Percentiles rank a stretch among this genome's conserved stretches.
These are phyloP conservation scores for Dicaeum eximium DNA, from an alignment of 2,113 vertebrate genomes.

Conservation along the genomic window DNA sequence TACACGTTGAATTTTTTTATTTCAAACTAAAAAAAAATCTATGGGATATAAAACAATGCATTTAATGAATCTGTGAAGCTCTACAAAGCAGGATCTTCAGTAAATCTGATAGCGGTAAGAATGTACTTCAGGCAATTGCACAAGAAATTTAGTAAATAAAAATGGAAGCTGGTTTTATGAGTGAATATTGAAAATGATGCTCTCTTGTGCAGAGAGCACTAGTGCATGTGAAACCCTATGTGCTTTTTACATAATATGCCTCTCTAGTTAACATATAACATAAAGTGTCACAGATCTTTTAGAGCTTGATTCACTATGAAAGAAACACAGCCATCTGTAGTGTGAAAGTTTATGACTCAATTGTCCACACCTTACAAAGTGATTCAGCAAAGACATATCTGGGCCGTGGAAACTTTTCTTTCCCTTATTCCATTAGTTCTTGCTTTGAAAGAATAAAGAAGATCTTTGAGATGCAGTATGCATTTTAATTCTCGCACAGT, in stretches of 20 bases:
- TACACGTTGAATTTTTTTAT: neutral
- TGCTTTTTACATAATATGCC: constrained; percentile 65
- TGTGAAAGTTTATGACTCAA: constrained; percentile 11
- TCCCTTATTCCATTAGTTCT: neutral
- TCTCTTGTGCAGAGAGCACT: constrained; percentile 58
- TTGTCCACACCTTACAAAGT: constrained; percentile 38
- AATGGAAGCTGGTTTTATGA: constrained; percentile 23
- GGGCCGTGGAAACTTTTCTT: constrained; percentile 30
- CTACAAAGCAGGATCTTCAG: neutral
- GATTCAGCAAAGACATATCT: constrained; percentile 49
- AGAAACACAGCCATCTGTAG: constrained; percentile 34
- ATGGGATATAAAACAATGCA: neutral
- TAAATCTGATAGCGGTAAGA: neutral
- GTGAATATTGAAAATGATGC: constrained; percentile 52
- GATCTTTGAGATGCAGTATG: neutral
- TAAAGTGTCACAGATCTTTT: constrained; percentile 59
- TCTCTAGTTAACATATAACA: constrained; percentile 63
- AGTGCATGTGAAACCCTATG: constrained; percentile 57
- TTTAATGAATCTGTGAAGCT: neutral
- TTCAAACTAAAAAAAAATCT: neutral
- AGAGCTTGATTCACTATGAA: constrained; percentile 28
- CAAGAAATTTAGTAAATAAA: constrained; percentile 27
- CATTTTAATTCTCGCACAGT: neutral
- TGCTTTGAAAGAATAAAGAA: neutral
- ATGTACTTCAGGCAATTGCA: neutral